These are phyloP conservation scores for Notothenia rossii DNA, from an alignment of 2,113 vertebrate species.

Conservation along the genomic window DNA sequence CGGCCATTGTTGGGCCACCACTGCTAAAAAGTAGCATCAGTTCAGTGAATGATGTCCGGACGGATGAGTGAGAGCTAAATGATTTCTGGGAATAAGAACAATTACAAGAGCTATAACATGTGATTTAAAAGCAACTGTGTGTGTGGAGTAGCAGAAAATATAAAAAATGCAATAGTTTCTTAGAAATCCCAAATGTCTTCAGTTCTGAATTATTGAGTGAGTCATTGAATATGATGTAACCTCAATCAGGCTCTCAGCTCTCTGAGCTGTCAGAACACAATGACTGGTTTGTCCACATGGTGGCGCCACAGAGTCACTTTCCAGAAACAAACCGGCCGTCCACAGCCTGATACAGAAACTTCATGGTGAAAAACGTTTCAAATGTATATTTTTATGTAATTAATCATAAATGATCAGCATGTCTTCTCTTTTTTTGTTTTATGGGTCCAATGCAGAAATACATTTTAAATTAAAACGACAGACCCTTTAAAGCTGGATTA, in stretches of 20 bases:
- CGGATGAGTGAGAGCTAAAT: neutral
- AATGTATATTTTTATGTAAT: too few species aligned
- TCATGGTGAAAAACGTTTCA: neutral
- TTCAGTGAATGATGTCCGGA: neutral
- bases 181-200: neutral
- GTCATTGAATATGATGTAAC: neutral
- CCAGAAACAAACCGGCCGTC: neutral
- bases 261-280: neutral
- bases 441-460: neutral
- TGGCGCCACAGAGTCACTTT: constrained; percentile 31
- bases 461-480: neutral
- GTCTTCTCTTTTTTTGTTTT: neutral
- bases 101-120: neutral
- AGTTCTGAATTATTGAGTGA: neutral
- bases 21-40: neutral
- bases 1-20: neutral
- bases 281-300: constrained; percentile 42
- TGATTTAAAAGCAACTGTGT: neutral
- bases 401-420: too few species aligned
- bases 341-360: neutral
- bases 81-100: neutral
- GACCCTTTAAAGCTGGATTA: neutral
- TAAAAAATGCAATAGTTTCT: neutral
- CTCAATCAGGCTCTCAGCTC: neutral
- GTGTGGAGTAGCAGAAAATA: neutral